Base-by-base conservation (phyloP, 1,140 invertebrate genomes). In the Agrypnia vestita region DNA sequence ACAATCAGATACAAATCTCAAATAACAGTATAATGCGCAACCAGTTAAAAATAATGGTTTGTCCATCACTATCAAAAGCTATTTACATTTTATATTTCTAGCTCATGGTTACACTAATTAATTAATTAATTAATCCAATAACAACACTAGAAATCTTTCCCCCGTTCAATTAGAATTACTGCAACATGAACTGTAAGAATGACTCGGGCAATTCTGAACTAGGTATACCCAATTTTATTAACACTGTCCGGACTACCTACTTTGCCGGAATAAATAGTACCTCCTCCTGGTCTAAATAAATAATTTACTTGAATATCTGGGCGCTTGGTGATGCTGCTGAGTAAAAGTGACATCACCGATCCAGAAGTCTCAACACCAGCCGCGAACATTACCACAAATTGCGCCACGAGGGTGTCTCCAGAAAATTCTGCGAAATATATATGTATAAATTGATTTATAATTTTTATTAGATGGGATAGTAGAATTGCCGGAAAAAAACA, bases 291-390 rank as follows among this genome's bases (percentile, higher is more conserved):
- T 61, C 11, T 61, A 12, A 15, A 61, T n/a, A 19, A 11, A 10
- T 3, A 61, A 19, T 6, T 56, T 10, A 56, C 53, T 51, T 74
- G 72, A 15, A 74, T 56, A 13, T 74, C 25, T 6, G 72, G 72
- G 11, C 55, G 21, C 1, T 10, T 46, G 17, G 72, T 47, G 25
- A 74, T 21, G 51, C 13, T 11, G 11, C 15, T 15, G 35, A 56
- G 13, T 4, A 17, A 0, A 17, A 59, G n/a, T 11, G 51, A 43
- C 51, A 74, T 55, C 19, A 35, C 10, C 8, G 72, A 21, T 10
- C 51, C 35, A 13, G 49, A 25, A 1, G 72, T 74, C 12, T 74
- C 72, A 56, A 56, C 55, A 8, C 51, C 72, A 13, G 72, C 72
- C 4, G 17, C 51, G 51, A 74, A 74, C 0, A 74, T n/a, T 13